Evolutionary conservation across 2,113 vertebrate genomes (phyloP).

Genomic region (Shinisaurus crocodilurus): DNA sequence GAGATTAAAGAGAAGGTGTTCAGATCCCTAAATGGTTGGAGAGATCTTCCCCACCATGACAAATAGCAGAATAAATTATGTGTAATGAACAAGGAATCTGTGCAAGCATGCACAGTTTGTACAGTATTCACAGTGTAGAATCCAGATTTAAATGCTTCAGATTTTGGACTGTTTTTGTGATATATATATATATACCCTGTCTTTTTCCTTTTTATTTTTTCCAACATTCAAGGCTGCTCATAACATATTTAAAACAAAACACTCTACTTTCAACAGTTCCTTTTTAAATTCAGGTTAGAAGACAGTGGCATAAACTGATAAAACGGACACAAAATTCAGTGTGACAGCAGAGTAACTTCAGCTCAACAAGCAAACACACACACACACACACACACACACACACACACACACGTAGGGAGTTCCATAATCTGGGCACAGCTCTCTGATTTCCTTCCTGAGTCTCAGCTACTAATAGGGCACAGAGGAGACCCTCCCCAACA

Average conservation of each 20-base stretch:
- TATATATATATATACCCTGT: neutral
- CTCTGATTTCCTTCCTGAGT: neutral
- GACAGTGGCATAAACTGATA: neutral
- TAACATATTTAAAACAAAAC: neutral
- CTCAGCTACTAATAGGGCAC: neutral
- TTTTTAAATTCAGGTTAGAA: neutral
- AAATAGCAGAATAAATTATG: neutral
- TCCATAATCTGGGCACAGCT: neutral
- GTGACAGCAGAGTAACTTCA: neutral
- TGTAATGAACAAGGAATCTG: neutral
- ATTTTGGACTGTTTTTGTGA: neutral
- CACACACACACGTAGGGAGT: too few species aligned
- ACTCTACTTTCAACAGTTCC: neutral
- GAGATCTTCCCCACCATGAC: neutral
- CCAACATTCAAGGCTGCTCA: neutral
- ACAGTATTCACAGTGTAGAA: neutral
- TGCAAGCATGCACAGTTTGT: neutral
- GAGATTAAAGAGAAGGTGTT: neutral
- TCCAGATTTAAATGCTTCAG: neutral
- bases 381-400: too few species aligned
- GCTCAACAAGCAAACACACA: neutral
- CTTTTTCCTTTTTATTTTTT: neutral
- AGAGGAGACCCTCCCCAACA: neutral
- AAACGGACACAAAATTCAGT: neutral
- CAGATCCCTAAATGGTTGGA: neutral